These are phyloP conservation scores for Mimas tiliae DNA, from an alignment of 2,888 invertebrate species.

Conservation along the genomic window DNA sequence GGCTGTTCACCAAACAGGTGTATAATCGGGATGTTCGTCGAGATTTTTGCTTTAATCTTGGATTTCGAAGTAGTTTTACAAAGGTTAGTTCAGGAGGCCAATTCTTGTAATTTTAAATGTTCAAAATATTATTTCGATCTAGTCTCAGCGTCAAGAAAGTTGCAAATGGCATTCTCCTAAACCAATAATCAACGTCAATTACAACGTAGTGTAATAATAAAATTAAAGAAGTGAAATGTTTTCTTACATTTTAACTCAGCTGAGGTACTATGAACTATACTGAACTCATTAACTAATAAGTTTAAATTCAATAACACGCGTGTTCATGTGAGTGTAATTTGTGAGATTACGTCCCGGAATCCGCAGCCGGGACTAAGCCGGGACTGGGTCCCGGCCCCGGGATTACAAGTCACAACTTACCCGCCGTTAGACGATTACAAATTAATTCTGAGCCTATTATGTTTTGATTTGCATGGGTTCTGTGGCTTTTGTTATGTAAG, in stretches of 20 bases:
- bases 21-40: slow-evolving; percentile 11
- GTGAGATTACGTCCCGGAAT: slow-evolving; percentile 46
- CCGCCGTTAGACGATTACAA: slow-evolving; percentile 43
- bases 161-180: too few species aligned
- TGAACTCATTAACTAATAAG: slow-evolving; percentile 29
- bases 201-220: too few species aligned
- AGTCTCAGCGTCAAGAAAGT: too few species aligned
- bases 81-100: not conserved
- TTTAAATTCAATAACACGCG: slow-evolving; percentile 54
- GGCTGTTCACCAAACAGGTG: slow-evolving; percentile 36
- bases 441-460: slow-evolving; percentile 51
- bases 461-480: slow-evolving; percentile 49
- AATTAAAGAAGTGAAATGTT: too few species aligned
- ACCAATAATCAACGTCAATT: too few species aligned
- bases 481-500: slow-evolving; percentile 34
- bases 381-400: slow-evolving; percentile 31
- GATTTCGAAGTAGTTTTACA: not conserved
- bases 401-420: slow-evolving; percentile 43
- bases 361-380: slow-evolving; percentile 41
- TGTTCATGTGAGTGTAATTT: slow-evolving; percentile 51
- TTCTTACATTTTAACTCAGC: too few species aligned
- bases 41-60: slow-evolving; percentile 18
- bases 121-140: too few species aligned
- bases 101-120: not conserved
- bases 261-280: too few species aligned